A percentile compares a stretch with the other conserved stretches of the same genome.
Conservation (phyloP, 2,888 invertebrate species). For the Cantharis nigra region DNA sequence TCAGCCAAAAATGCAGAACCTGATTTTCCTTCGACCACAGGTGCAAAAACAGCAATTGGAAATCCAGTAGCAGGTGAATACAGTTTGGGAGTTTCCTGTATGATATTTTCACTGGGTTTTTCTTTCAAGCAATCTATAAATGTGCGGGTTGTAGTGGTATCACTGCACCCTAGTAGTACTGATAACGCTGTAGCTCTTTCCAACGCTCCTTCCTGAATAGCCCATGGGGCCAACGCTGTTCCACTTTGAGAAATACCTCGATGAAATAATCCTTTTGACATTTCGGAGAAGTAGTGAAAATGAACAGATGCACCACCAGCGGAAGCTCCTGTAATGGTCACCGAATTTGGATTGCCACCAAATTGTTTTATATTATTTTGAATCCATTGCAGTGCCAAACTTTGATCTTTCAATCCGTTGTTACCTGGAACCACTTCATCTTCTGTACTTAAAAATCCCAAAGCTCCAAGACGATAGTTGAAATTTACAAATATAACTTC, state of each 20-base stretch:
- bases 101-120: neutral
- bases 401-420: constrained; percentile 64
- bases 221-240: constrained; percentile 61
- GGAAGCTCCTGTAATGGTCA: constrained; percentile 68
- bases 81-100: neutral
- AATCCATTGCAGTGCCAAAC: constrained; percentile 68
- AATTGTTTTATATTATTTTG: constrained; percentile 55
- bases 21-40: constrained; percentile 45
- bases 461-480: constrained; percentile 5
- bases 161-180: constrained; percentile 64
- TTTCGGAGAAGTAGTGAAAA: constrained; percentile 67
- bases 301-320: constrained; percentile 74
- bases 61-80: neutral
- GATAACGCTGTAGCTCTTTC: constrained; percentile 65
- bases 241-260: constrained; percentile 71
- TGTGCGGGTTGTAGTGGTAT: constrained; percentile 52
- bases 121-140: constrained; percentile 66
- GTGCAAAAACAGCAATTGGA: neutral
- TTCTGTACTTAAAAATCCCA: constrained; percentile 7
- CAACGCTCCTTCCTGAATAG: constrained; percentile 59
- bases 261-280: constrained; percentile 59
- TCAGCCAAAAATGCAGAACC: constrained; percentile 67
- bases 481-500: constrained; percentile 9
- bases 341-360: constrained; percentile 68
- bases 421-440: neutral